Evolutionary conservation across 2,888 invertebrate genomes (phyloP).

Genomic region (Diaperis boleti): DNA sequence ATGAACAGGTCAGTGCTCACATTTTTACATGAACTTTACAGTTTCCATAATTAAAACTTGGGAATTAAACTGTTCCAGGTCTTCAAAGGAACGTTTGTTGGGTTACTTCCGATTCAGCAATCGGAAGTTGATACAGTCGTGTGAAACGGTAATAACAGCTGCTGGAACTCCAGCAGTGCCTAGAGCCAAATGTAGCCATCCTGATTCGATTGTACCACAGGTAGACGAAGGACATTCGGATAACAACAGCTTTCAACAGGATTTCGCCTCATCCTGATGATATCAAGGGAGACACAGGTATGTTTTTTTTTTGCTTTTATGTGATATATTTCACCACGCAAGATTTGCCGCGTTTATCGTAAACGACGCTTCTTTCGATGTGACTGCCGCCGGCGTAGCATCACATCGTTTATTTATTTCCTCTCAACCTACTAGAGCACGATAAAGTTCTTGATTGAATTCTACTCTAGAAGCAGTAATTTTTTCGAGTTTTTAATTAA

Average conservation of each 20-base stretch:
- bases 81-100: slow-evolving; percentile 71
- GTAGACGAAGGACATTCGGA: slow-evolving; percentile 55
- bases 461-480: no score
- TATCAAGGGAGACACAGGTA: slow-evolving; percentile 45
- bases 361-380: no score
- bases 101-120: slow-evolving; percentile 71
- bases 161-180: slow-evolving; percentile 56
- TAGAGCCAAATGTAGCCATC: slow-evolving; percentile 49
- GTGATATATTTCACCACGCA: slow-evolving; percentile 22
- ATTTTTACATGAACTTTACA: neutral
- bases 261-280: slow-evolving; percentile 61
- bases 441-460: no score
- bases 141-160: slow-evolving; percentile 65
- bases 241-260: slow-evolving; percentile 59
- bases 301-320: slow-evolving; percentile 21
- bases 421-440: no score
- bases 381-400: no score
- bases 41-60: slow-evolving; percentile 20
- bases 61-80: slow-evolving; percentile 60
- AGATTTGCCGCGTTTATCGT: slow-evolving; percentile 16
- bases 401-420: no score
- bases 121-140: slow-evolving; percentile 63
- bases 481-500: no score
- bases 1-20: slow-evolving; percentile 69
- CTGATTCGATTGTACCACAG: slow-evolving; percentile 51